A percentile compares a stretch with the other conserved stretches of the same genome.
These are phyloP conservation scores for Catostylus mosaicus DNA, from an alignment of 30 jellyfish, hydroid and myxozoan genomes.

Conservation along the genomic window DNA sequence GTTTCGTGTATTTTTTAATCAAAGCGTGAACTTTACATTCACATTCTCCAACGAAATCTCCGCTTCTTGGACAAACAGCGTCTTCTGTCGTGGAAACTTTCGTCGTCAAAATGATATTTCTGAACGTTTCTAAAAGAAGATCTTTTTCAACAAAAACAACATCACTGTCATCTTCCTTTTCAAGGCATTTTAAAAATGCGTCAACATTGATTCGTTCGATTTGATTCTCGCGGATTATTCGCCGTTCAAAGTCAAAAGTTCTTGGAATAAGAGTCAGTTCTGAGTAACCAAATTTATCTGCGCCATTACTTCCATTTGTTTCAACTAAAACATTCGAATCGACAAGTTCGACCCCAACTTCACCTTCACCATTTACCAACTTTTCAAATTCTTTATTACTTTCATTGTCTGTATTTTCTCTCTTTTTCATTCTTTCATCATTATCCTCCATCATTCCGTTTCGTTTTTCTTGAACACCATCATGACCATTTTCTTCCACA, in stretches of 20 bases:
- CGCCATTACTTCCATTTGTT: neutral
- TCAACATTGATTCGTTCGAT: conserved; percentile 37
- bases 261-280: conserved; percentile 42
- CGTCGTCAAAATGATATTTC: conserved; percentile 31
- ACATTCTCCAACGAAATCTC: conserved; percentile 29
- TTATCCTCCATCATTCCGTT: neutral
- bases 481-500: neutral
- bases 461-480: neutral
- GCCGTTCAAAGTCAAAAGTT: conserved; percentile 45
- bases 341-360: neutral
- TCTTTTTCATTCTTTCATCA: neutral
- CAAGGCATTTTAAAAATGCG: conserved; percentile 24
- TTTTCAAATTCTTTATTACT: neutral
- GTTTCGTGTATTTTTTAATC: conserved; percentile 25
- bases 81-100: conserved; percentile 22
- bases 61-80: conserved; percentile 46
- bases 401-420: neutral
- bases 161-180: conserved; percentile 44
- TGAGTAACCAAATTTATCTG: conserved; percentile 41
- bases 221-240: conserved; percentile 42
- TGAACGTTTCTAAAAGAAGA: conserved; percentile 21
- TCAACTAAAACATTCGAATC: neutral
- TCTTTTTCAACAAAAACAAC: conserved; percentile 55
- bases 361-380: neutral
- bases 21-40: conserved; percentile 45